Evolutionary conservation across 1,140 invertebrate species (phyloP).

Genomic region (Pomacea maculata): DNA sequence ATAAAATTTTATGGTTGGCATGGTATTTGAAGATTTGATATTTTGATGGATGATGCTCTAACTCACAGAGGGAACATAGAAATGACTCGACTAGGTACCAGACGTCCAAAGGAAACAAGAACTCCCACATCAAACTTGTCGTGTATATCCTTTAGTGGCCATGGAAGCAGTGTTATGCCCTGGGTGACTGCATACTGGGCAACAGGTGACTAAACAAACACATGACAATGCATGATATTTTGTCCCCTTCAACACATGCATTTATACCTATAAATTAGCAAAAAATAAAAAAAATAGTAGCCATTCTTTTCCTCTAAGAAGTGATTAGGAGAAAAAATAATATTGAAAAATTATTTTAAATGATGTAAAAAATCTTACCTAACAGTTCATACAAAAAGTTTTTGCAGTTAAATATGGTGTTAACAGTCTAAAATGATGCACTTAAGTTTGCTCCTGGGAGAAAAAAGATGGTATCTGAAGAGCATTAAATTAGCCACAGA

Average conservation of each 20-base stretch:
- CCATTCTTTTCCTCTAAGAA: neutral
- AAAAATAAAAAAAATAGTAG: too few species aligned
- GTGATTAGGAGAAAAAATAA: neutral
- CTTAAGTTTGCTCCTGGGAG: neutral
- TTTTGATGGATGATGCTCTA: neutral
- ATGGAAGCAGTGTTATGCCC: slow-evolving; percentile 47
- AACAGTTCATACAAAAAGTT: neutral
- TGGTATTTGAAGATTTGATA: too few species aligned
- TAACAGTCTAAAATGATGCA: neutral
- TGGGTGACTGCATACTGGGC: slow-evolving; percentile 41
- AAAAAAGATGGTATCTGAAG: neutral
- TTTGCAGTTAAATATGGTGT: neutral
- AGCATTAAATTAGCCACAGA: too few species aligned
- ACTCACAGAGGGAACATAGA: slow-evolving; percentile 64
- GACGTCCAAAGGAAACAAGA: slow-evolving; percentile 66
- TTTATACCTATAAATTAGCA: too few species aligned
- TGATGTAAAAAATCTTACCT: neutral
- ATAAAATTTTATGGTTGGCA: too few species aligned
- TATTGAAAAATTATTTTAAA: slow-evolving; percentile 9
- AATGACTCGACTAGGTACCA: slow-evolving; percentile 63
- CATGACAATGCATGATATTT: neutral
- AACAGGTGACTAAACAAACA: slow-evolving; percentile 40
- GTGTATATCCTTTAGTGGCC: slow-evolving; percentile 53
- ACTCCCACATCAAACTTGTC: slow-evolving; percentile 64
- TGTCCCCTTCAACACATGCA: too few species aligned